Percentiles rank a stretch among this genome's conserved stretches.
Conservation (phyloP, 2,797 vertebrate genomes). For the Enteromius paludinosus region DNA sequence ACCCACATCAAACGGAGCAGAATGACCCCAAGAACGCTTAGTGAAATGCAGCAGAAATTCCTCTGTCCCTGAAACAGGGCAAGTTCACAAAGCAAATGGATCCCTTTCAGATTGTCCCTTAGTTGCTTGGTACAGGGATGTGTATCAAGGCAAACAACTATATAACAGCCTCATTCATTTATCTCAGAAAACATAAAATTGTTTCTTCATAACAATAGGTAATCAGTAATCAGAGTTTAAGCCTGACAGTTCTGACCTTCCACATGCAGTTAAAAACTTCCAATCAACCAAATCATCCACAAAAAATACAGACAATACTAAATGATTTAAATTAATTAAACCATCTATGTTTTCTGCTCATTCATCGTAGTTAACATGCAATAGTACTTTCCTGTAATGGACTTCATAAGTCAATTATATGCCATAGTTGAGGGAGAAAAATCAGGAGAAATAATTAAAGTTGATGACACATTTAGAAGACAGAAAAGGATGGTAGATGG, state of each 20-base stretch:
- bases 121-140: not conserved
- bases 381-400: constrained; percentile 21
- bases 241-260: not conserved
- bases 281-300: not conserved
- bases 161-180: not conserved
- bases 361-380: constrained; percentile 8
- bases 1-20: constrained; percentile 21
- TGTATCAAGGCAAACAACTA: not conserved
- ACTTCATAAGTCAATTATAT: constrained; percentile 30
- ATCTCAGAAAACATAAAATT: not conserved
- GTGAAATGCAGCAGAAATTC: not conserved
- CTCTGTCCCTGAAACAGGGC: not conserved
- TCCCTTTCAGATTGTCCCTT: not conserved
- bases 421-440: constrained; percentile 28
- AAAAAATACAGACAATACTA: not conserved
- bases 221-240: not conserved
- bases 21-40: constrained; percentile 7
- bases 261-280: not conserved
- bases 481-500: constrained; percentile 1
- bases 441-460: constrained; percentile 31
- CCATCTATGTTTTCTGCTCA: constrained; percentile 2
- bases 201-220: not conserved
- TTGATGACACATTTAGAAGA: constrained; percentile 19
- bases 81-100: constrained; percentile 6
- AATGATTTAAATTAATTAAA: constrained; percentile 12